Base-by-base conservation (phyloP, 2,888 invertebrate genomes). In the Cecidostiba fungosa region DNA sequence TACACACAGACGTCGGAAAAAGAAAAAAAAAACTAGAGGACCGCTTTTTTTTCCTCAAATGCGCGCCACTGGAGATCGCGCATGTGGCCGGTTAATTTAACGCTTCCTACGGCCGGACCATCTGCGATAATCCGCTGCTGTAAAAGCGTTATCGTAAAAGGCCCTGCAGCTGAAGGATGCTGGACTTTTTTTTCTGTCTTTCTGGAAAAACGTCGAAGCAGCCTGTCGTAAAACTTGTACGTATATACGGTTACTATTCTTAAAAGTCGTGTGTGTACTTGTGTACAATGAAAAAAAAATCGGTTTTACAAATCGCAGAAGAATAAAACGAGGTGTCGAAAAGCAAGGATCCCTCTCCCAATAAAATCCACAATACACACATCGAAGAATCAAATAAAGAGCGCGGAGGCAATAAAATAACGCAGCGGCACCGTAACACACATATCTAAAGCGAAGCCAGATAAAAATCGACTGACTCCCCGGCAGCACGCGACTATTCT, bases 71-170 rank as follows among this genome's bases (percentile, higher is more conserved):
- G 82, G 79, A 87, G 88, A 89, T 90, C 87, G 85, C 86, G 81
- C 88, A 74, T 86, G 88, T 86, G 87, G 54, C 77, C 86, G 39
- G 82, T 84, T 89, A 89, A 88, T 88, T 88, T 88, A 88, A 81
- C 77, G 76, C 16, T 80, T 80, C 50, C 84, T 74, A 59, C 12
- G 12, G 47, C 76, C 66, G 81, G 81, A 79, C 85, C 85, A 85
- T 85, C 76, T 85, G 85, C 54, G 85, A 81, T 85, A 74, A 85
- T 69, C 74, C 73, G 43, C 36, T n/a, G 19, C 19, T 5, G 32
- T 23, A 8, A 29, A 29, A 66, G 66, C 50, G 32, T 72, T 79
- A 81, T 81, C 80, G 73, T 73, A n/a, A 23, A 19, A 3, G 2
- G 29, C 26, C 1, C 26, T n/a, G 74, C 81, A 81, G 81, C 81